Conservation (phyloP, 2,888 invertebrate species). For the Ligdia adustata region DNA sequence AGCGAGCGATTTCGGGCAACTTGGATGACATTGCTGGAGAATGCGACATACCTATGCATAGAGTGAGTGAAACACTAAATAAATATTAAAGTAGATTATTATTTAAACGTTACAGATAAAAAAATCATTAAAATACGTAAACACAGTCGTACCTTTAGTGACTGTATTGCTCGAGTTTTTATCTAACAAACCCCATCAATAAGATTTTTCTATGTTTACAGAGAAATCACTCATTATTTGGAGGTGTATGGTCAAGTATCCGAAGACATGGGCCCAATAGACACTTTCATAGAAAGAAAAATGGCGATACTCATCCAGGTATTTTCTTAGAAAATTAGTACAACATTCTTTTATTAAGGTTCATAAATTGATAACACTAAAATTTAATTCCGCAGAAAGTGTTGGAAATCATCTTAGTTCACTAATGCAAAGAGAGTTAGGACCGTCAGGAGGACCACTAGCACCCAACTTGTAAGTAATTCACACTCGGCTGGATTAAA, state of each 20-base stretch:
- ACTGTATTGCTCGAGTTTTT: too few species aligned
- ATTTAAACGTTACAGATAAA: too few species aligned
- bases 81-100: too few species aligned
- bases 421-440: constrained; percentile 80
- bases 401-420: constrained; percentile 79
- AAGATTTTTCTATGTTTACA: constrained; percentile 59
- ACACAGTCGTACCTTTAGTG: too few species aligned
- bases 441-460: constrained; percentile 64
- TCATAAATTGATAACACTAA: too few species aligned
- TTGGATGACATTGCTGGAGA: constrained; percentile 96
- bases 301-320: constrained; percentile 65
- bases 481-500: neutral
- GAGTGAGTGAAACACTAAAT: constrained; percentile 86
- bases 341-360: too few species aligned
- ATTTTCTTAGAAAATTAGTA: constrained; percentile 21
- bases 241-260: constrained; percentile 98
- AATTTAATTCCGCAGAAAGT: constrained; percentile 52
- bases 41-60: constrained; percentile 97
- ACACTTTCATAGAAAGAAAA: constrained; percentile 67
- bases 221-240: constrained; percentile 98
- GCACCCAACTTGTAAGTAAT: constrained; percentile 71
- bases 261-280: constrained; percentile 87
- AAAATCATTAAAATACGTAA: too few species aligned
- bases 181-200: neutral
- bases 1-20: constrained; percentile 99